Percentiles rank a stretch among this genome's conserved stretches.
phyloP scores from a whole-genome alignment of 2,113 vertebrate genomes.

The Neogale vison region DNA sequence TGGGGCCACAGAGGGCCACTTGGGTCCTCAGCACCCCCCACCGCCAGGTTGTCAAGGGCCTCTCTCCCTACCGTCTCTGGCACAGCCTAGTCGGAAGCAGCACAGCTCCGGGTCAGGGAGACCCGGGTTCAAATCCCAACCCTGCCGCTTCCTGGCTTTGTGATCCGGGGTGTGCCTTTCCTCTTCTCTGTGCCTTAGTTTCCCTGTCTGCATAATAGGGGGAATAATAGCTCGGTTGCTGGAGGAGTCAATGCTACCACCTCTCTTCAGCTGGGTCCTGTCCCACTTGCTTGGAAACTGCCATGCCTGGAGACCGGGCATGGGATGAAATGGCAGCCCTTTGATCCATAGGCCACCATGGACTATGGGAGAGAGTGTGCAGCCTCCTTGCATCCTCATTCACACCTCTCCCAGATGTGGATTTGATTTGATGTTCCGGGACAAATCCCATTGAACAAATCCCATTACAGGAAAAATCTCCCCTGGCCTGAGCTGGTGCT shows the following conservation, averaged over 20 bases:
- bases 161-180: no score
- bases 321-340: neutral
- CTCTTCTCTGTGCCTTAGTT: neutral
- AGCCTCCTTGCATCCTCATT: neutral
- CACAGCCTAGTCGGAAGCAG: no score
- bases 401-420: constrained; percentile 65
- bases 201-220: neutral
- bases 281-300: neutral
- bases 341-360: neutral
- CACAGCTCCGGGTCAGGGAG: neutral
- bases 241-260: fast-evolving
- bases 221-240: neutral
- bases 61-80: no score
- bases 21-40: neutral
- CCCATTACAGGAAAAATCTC: neutral
- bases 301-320: neutral
- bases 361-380: neutral
- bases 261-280: neutral
- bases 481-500: neutral
- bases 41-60: neutral
- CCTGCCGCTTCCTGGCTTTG: no score
- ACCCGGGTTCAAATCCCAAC: neutral
- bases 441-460: constrained; percentile 53
- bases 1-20: fast-evolving
- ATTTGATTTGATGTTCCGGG: constrained; percentile 44